Conservation (phyloP, 2,888 invertebrate species). For the Atethmia centrago region DNA sequence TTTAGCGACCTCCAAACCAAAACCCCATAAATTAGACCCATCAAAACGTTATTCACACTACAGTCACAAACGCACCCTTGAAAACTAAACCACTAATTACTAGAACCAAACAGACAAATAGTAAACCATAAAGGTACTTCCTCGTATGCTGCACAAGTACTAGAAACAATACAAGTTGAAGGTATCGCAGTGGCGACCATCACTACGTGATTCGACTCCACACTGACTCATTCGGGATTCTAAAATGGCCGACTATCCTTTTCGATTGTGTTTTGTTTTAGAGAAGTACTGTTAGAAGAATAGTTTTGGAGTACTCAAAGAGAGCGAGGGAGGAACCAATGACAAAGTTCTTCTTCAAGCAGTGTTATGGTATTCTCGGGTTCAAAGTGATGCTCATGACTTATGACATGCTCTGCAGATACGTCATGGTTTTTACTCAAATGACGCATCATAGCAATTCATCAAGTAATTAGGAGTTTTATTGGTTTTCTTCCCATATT, state of each 20-base stretch:
- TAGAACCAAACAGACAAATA: slow-evolving; percentile 10
- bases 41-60: not conserved
- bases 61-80: not conserved
- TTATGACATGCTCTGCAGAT: not conserved
- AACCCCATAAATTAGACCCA: not conserved
- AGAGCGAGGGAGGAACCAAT: not conserved
- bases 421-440: slow-evolving; percentile 1
- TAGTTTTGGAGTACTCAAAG: slow-evolving; percentile 10
- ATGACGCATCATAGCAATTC: not conserved
- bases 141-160: slow-evolving; percentile 52
- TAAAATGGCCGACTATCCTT: slow-evolving; percentile 78
- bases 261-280: slow-evolving; percentile 57
- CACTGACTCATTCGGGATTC: slow-evolving; percentile 84
- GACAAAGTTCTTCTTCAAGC: not conserved
- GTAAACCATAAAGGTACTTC: slow-evolving; percentile 59
- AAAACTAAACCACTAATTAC: slow-evolving; percentile 43
- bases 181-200: slow-evolving; percentile 73
- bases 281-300: slow-evolving; percentile 51
- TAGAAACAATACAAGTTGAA: slow-evolving; percentile 43
- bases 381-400: not conserved
- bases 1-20: not conserved
- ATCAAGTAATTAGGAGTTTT: not conserved
- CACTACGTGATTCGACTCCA: slow-evolving; percentile 83
- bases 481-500: not conserved
- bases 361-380: not conserved